phyloP scores from a whole-genome alignment of 37 sponge, comb jelly and placozoan species.

The Eunapius fragilis region DNA sequence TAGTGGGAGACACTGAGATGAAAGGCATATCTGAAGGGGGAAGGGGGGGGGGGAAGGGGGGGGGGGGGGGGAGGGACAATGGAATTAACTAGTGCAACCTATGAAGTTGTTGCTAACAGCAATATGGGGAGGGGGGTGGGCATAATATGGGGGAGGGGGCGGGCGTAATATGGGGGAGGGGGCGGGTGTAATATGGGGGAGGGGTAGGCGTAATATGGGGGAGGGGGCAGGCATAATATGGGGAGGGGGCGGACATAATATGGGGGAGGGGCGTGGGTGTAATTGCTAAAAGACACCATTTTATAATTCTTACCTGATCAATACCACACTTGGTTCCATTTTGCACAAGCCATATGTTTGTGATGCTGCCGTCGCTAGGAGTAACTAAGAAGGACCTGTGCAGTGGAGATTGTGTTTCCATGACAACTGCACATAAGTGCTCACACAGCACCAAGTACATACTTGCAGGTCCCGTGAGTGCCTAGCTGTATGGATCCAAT shows the following conservation, averaged over 20 bases:
- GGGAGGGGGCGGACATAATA: no score
- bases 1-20: neutral
- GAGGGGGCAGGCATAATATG: no score
- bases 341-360: slow-evolving; percentile 28
- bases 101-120: no score
- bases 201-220: no score
- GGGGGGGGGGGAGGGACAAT: neutral
- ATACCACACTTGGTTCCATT: slow-evolving; percentile 31
- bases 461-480: neutral
- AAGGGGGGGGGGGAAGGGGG: neutral
- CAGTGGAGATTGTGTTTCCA: no score
- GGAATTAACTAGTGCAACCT: neutral
- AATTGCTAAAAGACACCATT: no score
- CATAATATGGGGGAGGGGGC: no score
- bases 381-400: neutral
- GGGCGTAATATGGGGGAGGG: no score
- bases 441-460: neutral
- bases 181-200: no score
- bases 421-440: no score
- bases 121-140: no score
- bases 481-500: neutral
- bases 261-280: no score
- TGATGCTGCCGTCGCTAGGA: slow-evolving; percentile 1
- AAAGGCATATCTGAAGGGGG: neutral
- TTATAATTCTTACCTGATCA: neutral